A percentile compares a stretch with the other conserved stretches of the same genome.
These are phyloP conservation scores for Carcharodon carcharias DNA, from an alignment of 2,797 vertebrate genomes.

Conservation along the genomic window DNA sequence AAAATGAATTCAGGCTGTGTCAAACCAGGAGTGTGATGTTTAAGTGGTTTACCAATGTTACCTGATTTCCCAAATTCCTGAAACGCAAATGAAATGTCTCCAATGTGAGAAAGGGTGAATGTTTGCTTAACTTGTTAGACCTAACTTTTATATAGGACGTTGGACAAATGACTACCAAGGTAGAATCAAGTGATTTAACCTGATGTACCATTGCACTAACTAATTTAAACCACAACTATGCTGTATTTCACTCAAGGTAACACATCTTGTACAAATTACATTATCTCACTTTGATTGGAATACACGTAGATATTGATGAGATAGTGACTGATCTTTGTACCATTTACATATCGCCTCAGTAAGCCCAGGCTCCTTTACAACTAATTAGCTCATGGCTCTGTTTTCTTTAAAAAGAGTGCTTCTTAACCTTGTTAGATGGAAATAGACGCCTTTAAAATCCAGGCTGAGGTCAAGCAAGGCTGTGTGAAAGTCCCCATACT, in stretches of 20 bases:
- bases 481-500: neutral
- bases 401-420: neutral
- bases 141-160: neutral
- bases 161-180: neutral
- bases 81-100: neutral
- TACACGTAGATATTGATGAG: neutral
- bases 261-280: neutral
- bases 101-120: neutral
- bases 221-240: neutral
- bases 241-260: neutral
- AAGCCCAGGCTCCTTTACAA: neutral
- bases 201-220: neutral
- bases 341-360: neutral
- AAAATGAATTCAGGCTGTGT: neutral
- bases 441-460: neutral
- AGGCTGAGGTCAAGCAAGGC: neutral
- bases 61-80: neutral
- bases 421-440: neutral
- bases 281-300: neutral
- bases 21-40: neutral
- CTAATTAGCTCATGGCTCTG: neutral
- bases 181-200: neutral
- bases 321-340: neutral
- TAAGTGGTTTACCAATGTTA: neutral
- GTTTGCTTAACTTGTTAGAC: neutral